These are phyloP conservation scores for Zophobas morio DNA, from an alignment of 1,140 invertebrate genomes.

Conservation along the genomic window DNA sequence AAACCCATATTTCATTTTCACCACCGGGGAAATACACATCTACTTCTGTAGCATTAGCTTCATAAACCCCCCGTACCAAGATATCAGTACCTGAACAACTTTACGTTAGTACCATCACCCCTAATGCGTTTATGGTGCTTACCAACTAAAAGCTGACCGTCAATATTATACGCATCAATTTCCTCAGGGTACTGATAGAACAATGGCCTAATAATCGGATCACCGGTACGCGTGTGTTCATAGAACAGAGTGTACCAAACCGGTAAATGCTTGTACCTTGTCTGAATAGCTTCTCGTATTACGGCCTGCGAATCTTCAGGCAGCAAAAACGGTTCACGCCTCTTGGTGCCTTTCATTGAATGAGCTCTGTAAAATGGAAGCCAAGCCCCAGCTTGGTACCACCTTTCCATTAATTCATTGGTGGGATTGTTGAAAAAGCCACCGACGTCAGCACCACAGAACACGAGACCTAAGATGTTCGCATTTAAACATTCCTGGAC, in stretches of 20 bases:
- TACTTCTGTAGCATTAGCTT: conserved; percentile 81
- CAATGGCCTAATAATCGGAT: conserved; percentile 90
- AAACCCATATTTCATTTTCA: conserved; percentile 86
- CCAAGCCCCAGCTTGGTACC: conserved; percentile 87
- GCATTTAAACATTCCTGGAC: conserved; percentile 61
- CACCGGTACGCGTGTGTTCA: conserved; percentile 84
- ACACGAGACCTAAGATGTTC: conserved; percentile 82
- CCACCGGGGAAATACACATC: conserved; percentile 90
- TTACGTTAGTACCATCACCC: conserved; percentile 68
- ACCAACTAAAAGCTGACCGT: conserved; percentile 88
- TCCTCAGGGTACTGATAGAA: conserved; percentile 93
- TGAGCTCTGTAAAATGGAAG: conserved; percentile 76
- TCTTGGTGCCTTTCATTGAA: conserved; percentile 87
- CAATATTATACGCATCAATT: conserved; percentile 81
- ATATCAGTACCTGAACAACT: conserved; percentile 77
- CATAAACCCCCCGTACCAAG: conserved; percentile 88
- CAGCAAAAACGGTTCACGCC: conserved; percentile 96
- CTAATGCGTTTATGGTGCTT: conserved; percentile 70
- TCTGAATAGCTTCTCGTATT: conserved; percentile 72
- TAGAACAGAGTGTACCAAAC: conserved; percentile 81
- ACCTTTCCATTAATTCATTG: conserved; percentile 89
- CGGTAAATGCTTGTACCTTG: conserved; percentile 91
- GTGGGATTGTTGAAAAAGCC: conserved; percentile 98
- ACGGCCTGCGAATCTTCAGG: conserved; percentile 79
- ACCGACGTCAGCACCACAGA: conserved; percentile 97